Evolutionary conservation across 2,888 invertebrate species (phyloP), one percentile per base, ranked within the genome.

Genomic region (Phasia obesa): DNA sequence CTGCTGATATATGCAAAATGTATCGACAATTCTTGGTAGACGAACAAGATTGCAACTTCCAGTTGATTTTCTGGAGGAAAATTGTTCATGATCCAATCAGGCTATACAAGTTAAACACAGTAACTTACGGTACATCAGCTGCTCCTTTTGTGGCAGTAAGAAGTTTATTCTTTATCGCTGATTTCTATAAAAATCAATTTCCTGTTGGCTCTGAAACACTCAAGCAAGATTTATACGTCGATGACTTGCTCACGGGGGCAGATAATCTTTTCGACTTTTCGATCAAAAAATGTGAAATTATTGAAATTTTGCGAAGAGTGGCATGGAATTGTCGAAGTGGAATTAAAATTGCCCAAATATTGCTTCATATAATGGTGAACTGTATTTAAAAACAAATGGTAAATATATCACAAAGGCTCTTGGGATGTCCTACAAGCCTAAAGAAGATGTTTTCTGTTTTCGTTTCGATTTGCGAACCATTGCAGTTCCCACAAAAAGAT

Each of bases 151-250:
- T 84, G 4, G 78, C 74, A 1, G 65, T n/a, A n/a, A n/a, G n/a
- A n/a, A n/a, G n/a, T 70, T 27, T 81, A 4, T 38, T 49, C 31
- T 70, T 73, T 11, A 53, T 74, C 35, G 35, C 35, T 35, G 35
- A 35, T 35, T 5, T 9, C 7, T 11, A 2, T 13, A 85, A 74
- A 31, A 11, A 23, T 0, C 62, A 75, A 15, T 84, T 44, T 64
- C 86, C 86, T 7, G 11, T 81, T 17, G 87, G 84, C n/a, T 51
- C 81, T 19, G 23, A 57, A 57, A 67, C 49, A n/a, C 47, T 86
- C 21, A 53, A 59, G 5, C 55, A 59, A 2, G 79, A 84, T 60
- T 84, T 86, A 53, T 86, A 85, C 44, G 82, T 85, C 3, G 84
- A 85, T 44, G 85, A 86, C 74, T 51, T 86, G 15, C 49, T 86